A percentile compares a stretch with the other conserved stretches of the same genome.
Conservation (phyloP, 2,888 invertebrate genomes). For the Eupelmus urozonus region DNA sequence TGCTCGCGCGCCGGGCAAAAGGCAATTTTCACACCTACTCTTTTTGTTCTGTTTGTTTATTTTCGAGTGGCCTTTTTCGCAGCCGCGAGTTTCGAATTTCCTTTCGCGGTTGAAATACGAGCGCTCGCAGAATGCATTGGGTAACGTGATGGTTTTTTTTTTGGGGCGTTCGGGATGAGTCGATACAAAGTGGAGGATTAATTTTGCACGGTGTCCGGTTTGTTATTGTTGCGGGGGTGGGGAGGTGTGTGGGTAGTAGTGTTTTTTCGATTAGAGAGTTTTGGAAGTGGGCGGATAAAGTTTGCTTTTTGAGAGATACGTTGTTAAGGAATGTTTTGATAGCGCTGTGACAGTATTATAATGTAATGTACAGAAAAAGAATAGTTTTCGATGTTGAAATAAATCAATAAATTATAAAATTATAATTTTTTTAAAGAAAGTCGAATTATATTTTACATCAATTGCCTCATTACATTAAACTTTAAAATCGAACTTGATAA, state of each 20-base stretch:
- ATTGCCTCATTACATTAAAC: too few relatives aligned
- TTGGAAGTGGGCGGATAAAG: too few relatives aligned
- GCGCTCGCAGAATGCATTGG: constrained; percentile 18
- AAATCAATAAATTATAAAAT: too few relatives aligned
- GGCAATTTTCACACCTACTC: constrained; percentile 15
- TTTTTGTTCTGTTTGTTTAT: not conserved
- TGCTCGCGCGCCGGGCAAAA: not conserved
- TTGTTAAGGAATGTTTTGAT: too few relatives aligned
- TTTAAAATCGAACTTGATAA: too few relatives aligned
- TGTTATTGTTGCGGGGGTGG: not conserved
- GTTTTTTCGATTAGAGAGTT: not conserved
- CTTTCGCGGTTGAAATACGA: constrained; percentile 41
- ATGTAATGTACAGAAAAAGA: not conserved
- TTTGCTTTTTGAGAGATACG: too few relatives aligned
- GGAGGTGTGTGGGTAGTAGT: not conserved
- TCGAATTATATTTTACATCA: too few relatives aligned
- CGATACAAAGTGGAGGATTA: constrained; percentile 37
- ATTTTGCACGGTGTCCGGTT: constrained; percentile 16
- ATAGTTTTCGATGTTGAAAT: too few relatives aligned
- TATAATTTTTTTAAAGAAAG: too few relatives aligned
- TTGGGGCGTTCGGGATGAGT: not conserved
- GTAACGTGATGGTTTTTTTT: not conserved
- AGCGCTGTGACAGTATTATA: not conserved
- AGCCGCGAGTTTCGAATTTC: constrained; percentile 27
- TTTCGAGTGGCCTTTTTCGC: constrained; percentile 35